A percentile compares a stretch with the other conserved stretches of the same genome.
Evolutionary conservation across 2,113 vertebrate genomes (phyloP).

Genomic region (Riparia riparia): DNA sequence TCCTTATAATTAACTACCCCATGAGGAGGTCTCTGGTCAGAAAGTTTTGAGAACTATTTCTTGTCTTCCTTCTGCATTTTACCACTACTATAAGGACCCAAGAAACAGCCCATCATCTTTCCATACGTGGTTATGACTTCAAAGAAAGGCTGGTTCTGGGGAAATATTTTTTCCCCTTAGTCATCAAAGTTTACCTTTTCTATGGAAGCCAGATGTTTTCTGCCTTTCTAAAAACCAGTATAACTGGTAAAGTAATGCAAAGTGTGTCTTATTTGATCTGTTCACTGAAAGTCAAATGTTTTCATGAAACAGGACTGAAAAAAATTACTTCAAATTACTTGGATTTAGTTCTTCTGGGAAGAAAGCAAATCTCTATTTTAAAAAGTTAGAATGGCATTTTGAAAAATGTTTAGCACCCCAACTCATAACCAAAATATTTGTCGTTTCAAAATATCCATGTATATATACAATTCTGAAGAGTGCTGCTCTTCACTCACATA

Average conservation of each 20-base stretch:
- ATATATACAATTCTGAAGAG: not conserved
- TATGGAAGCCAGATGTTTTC: not conserved
- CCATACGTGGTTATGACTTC: not conserved
- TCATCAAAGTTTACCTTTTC: not conserved
- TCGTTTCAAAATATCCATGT: not conserved
- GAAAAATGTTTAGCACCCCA: not conserved
- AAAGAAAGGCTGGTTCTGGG: not conserved
- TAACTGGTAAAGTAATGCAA: not conserved
- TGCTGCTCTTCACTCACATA: not conserved
- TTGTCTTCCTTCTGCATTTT: not conserved
- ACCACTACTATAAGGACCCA: not conserved
- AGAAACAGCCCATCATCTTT: not conserved
- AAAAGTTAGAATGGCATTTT: not conserved
- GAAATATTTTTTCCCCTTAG: not conserved
- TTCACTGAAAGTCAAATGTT: not conserved
- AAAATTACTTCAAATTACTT: not conserved
- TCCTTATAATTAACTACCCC: not conserved
- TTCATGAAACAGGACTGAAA: not conserved
- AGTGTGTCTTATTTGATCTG: not conserved
- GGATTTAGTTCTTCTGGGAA: not conserved
- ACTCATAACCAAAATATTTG: not conserved
- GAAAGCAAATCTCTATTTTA: not conserved
- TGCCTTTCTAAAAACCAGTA: not conserved
- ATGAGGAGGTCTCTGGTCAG: rapidly evolving
- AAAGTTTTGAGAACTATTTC: not conserved